A percentile compares a stretch with the other conserved stretches of the same genome.
Conservation (phyloP, 2,888 invertebrate genomes). For the Tinea trinotella region DNA sequence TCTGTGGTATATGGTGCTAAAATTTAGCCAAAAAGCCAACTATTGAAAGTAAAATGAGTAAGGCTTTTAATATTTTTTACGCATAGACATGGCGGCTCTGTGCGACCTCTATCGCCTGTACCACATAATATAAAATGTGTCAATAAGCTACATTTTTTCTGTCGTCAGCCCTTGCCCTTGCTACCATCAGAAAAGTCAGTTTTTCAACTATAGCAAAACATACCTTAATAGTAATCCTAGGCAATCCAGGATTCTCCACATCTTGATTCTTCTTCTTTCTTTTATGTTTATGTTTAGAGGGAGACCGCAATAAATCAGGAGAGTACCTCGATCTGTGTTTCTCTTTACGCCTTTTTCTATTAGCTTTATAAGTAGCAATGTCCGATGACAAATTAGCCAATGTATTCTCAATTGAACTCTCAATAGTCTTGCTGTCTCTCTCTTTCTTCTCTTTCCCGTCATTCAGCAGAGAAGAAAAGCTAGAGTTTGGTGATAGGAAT, state of each 20-base stretch:
- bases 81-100: too few relatives aligned
- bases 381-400: slow-evolving; percentile 61
- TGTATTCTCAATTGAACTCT: slow-evolving; percentile 60
- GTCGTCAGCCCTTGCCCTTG: too few relatives aligned
- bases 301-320: slow-evolving; percentile 75
- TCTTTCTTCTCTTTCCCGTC: slow-evolving; percentile 41
- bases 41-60: too few relatives aligned
- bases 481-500: slow-evolving; percentile 51
- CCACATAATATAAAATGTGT: background rate
- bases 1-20: too few relatives aligned
- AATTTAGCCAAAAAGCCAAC: too few relatives aligned
- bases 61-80: too few relatives aligned
- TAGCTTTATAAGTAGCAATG: slow-evolving; percentile 71
- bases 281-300: slow-evolving; percentile 83
- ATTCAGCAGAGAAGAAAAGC: slow-evolving; percentile 61
- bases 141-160: too few relatives aligned
- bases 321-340: slow-evolving; percentile 84
- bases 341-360: slow-evolving; percentile 80
- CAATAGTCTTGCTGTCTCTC: slow-evolving; percentile 57
- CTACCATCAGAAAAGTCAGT: too few relatives aligned
- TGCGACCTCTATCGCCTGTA: too few relatives aligned
- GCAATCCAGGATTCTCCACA: slow-evolving; percentile 65
- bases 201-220: too few relatives aligned
- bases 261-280: slow-evolving; percentile 87
- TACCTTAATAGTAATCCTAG: slow-evolving; percentile 87